Evolutionary conservation across 2,113 vertebrate species (phyloP).

Genomic region (Eublepharis macularius): DNA sequence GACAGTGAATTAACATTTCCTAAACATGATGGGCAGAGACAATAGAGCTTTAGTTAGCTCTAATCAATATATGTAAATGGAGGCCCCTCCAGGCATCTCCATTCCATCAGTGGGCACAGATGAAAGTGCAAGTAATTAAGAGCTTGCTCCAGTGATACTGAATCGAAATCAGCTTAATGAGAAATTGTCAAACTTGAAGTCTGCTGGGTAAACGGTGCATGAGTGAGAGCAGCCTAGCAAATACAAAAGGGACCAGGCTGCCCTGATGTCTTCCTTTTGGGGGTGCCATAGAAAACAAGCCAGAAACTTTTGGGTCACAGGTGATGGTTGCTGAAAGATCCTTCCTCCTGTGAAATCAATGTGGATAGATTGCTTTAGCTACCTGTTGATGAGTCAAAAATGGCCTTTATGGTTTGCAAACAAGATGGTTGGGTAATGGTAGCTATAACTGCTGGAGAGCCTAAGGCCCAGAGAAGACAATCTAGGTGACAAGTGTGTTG

Average conservation of each 20-base stretch:
- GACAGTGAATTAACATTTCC: constrained; percentile 23
- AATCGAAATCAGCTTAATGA: constrained; percentile 29
- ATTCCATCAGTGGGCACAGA: constrained; percentile 20
- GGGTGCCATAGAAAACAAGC: neutral
- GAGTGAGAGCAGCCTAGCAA: neutral
- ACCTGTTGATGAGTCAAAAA: neutral
- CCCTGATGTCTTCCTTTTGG: neutral
- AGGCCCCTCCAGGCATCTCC: constrained; percentile 3
- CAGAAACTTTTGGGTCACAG: neutral
- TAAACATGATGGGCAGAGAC: constrained; percentile 26
- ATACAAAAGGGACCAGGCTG: neutral
- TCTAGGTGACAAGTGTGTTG: neutral
- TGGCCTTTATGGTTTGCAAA: neutral
- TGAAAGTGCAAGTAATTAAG: constrained; percentile 42
- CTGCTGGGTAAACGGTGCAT: neutral
- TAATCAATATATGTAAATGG: constrained; percentile 38
- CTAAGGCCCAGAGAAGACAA: neutral
- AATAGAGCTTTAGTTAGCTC: constrained; percentile 16
- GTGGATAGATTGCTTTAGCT: neutral
- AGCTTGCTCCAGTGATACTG: constrained; percentile 21
- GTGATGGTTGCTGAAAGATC: neutral
- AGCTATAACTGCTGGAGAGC: neutral
- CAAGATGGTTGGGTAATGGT: neutral
- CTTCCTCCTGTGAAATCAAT: neutral
- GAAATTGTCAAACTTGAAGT: constrained; percentile 25